phyloP scores from a whole-genome alignment of 2,888 invertebrate genomes.

The Heteropelma amictum region DNA sequence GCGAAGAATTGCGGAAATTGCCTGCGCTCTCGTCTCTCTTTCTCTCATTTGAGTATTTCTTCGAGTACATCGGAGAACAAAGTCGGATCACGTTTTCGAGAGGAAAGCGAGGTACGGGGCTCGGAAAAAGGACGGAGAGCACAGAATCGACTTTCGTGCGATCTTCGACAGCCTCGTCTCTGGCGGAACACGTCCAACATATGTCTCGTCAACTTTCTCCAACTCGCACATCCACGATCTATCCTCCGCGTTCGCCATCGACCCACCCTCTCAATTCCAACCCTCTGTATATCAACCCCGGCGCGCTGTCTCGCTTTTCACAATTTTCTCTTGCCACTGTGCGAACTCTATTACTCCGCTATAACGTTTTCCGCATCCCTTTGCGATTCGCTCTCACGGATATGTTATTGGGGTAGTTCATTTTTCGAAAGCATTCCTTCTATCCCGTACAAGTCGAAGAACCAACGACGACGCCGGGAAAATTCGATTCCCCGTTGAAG shows the following conservation, averaged over 20 bases:
- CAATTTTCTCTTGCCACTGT: slow-evolving; percentile 12
- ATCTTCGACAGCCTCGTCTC: slow-evolving; percentile 54
- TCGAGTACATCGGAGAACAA: slow-evolving; percentile 34
- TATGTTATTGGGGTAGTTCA: no score
- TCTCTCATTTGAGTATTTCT: slow-evolving; percentile 25
- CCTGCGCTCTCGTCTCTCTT: slow-evolving; percentile 7
- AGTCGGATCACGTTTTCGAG: slow-evolving; percentile 56
- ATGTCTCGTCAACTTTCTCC: background rate
- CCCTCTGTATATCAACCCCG: no score
- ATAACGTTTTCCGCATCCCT: background rate
- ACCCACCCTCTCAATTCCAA: background rate
- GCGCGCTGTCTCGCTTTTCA: slow-evolving; percentile 1
- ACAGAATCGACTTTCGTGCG: slow-evolving; percentile 49
- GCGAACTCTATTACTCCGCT: slow-evolving; percentile 2
- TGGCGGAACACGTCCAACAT: slow-evolving; percentile 43
- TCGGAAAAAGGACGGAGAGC: slow-evolving; percentile 15
- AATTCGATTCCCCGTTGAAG: no score
- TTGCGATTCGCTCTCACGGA: no score
- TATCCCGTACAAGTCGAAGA: no score
- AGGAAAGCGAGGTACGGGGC: background rate
- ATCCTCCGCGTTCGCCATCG: background rate
- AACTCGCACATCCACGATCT: background rate
- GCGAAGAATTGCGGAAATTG: no score
- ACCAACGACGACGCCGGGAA: no score
- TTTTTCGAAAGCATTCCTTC: no score